Evolutionary conservation across 1,140 invertebrate species (phyloP).

Genomic region (Drosophila pectinifera): DNA sequence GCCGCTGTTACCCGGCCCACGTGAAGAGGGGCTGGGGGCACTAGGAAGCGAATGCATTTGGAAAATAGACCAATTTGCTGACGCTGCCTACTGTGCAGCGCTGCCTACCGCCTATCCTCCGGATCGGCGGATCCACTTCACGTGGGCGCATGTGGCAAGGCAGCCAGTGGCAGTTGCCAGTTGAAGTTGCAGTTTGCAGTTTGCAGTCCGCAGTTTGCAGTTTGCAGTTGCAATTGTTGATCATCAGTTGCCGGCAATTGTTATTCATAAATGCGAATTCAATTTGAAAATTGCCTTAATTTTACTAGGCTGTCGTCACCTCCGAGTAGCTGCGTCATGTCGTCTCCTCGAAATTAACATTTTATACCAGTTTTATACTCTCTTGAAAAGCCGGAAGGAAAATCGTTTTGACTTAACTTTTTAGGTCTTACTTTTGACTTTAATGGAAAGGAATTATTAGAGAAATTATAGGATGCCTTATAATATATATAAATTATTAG

Average conservation of each 20-base stretch:
- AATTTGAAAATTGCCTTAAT: constrained; percentile 81
- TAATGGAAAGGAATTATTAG: no score
- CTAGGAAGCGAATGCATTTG: constrained; percentile 75
- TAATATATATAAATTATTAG: no score
- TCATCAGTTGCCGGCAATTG: constrained; percentile 58
- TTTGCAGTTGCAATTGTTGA: constrained; percentile 38
- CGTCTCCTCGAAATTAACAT: constrained; percentile 40
- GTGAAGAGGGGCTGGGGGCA: constrained; percentile 36
- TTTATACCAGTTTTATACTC: constrained; percentile 12
- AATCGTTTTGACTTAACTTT: constrained; percentile 8
- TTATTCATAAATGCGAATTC: constrained; percentile 83
- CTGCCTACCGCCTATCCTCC: constrained; percentile 44
- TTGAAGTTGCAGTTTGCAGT: constrained; percentile 31
- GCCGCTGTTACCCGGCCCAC: constrained; percentile 63
- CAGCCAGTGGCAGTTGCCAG: constrained; percentile 22
- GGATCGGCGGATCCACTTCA: constrained; percentile 22
- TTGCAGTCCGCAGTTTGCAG: constrained; percentile 25
- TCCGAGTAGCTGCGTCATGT: constrained; percentile 6
- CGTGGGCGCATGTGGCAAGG: constrained; percentile 50
- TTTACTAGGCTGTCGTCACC: constrained; percentile 65
- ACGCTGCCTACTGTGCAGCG: constrained; percentile 65
- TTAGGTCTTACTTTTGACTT: background rate
- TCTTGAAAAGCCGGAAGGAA: constrained; percentile 22
- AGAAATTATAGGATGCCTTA: no score
- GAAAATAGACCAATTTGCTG: constrained; percentile 82